A percentile compares a stretch with the other conserved stretches of the same genome.
phyloP scores from a whole-genome alignment of 2,113 vertebrate genomes.

The Urocitellus parryii region DNA sequence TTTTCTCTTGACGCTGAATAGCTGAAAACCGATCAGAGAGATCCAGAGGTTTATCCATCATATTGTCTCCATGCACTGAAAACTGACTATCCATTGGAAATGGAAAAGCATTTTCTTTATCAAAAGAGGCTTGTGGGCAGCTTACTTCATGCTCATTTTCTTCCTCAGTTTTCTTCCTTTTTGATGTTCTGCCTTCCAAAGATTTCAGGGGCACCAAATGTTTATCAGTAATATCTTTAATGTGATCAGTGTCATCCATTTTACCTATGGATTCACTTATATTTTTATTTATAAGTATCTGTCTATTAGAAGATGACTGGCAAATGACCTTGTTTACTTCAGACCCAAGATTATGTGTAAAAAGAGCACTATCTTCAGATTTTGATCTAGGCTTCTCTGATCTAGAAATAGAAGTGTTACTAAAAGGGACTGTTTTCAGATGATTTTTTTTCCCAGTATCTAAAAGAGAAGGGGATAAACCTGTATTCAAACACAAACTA shows the following conservation, averaged over 20 bases:
- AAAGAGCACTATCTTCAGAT: conserved; percentile 86
- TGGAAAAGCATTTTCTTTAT: conserved; percentile 87
- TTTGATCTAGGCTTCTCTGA: conserved; percentile 86
- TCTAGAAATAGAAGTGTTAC: conserved; percentile 79
- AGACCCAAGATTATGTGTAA: conserved; percentile 79
- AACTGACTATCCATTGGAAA: conserved; percentile 56
- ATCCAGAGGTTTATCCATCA: conserved; percentile 87
- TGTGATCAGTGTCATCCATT: conserved; percentile 58
- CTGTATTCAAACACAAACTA: conserved; percentile 81
- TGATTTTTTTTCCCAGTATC: conserved; percentile 81
- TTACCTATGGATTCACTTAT: conserved; percentile 73
- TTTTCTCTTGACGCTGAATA: conserved; percentile 84
- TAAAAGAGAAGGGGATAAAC: conserved; percentile 87
- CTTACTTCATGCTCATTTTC: conserved; percentile 73
- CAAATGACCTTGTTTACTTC: conserved; percentile 82
- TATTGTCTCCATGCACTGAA: conserved; percentile 80
- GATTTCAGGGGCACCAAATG: conserved; percentile 70
- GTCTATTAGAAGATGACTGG: conserved; percentile 81
- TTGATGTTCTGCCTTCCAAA: conserved; percentile 80
- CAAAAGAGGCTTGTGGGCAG: conserved; percentile 84
- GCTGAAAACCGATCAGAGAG: conserved; percentile 89
- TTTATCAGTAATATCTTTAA: conserved; percentile 78
- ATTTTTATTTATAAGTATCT: conserved; percentile 82
- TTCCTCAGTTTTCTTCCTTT: conserved; percentile 88
- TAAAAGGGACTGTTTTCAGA: conserved; percentile 82